Evolutionary conservation across 2,113 vertebrate genomes (phyloP), one percentile per base, ranked within the genome.

Genomic region (Ranitomeya imitator): DNA sequence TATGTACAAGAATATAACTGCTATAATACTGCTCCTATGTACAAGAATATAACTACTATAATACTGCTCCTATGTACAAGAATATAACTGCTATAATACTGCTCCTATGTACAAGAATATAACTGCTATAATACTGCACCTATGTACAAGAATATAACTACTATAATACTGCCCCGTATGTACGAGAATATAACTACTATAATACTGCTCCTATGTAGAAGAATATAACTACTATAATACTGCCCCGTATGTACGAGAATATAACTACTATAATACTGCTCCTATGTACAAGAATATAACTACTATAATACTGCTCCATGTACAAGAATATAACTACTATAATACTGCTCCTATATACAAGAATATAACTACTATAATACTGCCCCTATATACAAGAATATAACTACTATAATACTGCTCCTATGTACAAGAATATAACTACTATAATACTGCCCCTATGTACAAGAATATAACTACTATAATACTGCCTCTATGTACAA

Each of bases 41-140:
- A n/a, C n/a, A n/a, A n/a, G n/a, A n/a, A n/a, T n/a, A n/a, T n/a
- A n/a, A n/a, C n/a, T 65, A 65, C 63, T 65, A 65, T 65, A 65
- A 65, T 65, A 65, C 63, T 65, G 63, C 63, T n/a, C 21, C 63
- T 65, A n/a, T n/a, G n/a, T n/a, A n/a, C n/a, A n/a, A n/a, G n/a
- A n/a, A n/a, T n/a, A n/a, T n/a, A n/a, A n/a, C n/a, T 65, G n/a
- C 63, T 65, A 65, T 65, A 65, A 65, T 65, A 65, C 63, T 65
- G 63, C 63, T n/a, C 21, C 63, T 65, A n/a, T n/a, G n/a, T n/a
- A n/a, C n/a, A n/a, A n/a, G n/a, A n/a, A n/a, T n/a, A n/a, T n/a
- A n/a, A n/a, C n/a, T 65, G n/a, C 63, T 65, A 65, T 65, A 65
- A 65, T 65, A 65, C 63, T 65, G 63, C 63, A 10, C 21, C 63